phyloP scores from a whole-genome alignment of 2,797 vertebrate genomes.

The Echeneis naucrates region DNA sequence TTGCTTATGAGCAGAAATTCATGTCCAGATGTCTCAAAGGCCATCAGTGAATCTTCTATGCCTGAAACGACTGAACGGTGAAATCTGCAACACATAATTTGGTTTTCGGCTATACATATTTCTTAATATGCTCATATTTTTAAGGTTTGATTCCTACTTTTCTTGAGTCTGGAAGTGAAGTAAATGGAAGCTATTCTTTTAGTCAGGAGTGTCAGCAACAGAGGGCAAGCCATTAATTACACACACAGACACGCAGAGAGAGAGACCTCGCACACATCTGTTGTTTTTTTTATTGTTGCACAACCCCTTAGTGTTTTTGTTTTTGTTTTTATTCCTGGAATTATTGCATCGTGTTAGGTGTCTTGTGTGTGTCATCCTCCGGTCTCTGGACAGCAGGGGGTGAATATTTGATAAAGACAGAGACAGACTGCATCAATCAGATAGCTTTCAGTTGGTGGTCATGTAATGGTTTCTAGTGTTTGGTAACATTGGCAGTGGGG shows the following conservation, averaged over 20 bases:
- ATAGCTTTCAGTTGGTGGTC: slow-evolving; percentile 51
- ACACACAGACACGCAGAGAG: slow-evolving; percentile 22
- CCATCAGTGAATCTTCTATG: background rate
- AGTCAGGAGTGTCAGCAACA: slow-evolving; percentile 38
- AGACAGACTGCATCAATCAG: slow-evolving; percentile 38
- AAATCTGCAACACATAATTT: slow-evolving; percentile 31
- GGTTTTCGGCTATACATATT: background rate
- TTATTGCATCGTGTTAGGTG: slow-evolving; percentile 53
- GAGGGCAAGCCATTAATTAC: slow-evolving; percentile 32
- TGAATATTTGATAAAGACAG: slow-evolving; percentile 21
- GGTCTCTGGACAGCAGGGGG: slow-evolving; percentile 30
- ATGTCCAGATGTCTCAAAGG: slow-evolving; percentile 19
- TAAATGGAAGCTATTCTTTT: slow-evolving; percentile 52
- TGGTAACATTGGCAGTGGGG: slow-evolving; percentile 48
- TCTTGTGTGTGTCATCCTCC: slow-evolving; percentile 39
- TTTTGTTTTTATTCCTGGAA: background rate
- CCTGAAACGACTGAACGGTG: slow-evolving; percentile 14
- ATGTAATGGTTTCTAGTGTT: slow-evolving; percentile 49
- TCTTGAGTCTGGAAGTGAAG: slow-evolving; percentile 41
- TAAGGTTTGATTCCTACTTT: slow-evolving; percentile 25
- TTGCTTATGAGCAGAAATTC: slow-evolving; percentile 36
- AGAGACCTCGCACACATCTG: slow-evolving; percentile 20
- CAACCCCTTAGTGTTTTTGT: slow-evolving; percentile 29
- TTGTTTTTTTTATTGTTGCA: slow-evolving; percentile 57
- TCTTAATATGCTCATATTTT: slow-evolving; percentile 35